phyloP scores from a whole-genome alignment of 2,888 invertebrate species.

The Cremastobaeus sp. region DNA sequence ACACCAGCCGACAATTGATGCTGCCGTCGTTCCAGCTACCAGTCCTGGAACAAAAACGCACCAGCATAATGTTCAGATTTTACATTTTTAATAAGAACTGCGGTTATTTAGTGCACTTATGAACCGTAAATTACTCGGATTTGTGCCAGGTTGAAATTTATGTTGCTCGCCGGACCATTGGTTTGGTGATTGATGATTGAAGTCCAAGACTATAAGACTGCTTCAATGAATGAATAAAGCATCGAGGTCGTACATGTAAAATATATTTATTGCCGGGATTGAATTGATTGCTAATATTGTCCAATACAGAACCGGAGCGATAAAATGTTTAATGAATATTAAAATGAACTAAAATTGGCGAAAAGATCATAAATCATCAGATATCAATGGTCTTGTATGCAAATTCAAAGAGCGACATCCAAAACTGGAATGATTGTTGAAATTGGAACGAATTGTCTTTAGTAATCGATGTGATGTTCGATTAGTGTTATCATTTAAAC shows the following conservation, averaged over 20 bases:
- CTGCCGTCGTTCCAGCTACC: neutral
- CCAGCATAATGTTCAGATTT: no score
- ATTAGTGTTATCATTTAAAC: no score
- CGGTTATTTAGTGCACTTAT: neutral
- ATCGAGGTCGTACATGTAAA: no score
- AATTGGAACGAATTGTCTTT: no score
- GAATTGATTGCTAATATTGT: slow-evolving; percentile 33
- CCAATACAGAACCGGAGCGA: slow-evolving; percentile 5
- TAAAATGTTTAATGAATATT: slow-evolving; percentile 33
- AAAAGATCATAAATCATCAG: no score
- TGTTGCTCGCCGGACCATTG: slow-evolving; percentile 3
- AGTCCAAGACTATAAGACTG: slow-evolving; percentile 7
- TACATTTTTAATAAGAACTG: no score
- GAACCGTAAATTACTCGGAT: neutral
- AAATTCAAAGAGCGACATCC: no score
- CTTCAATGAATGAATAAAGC: slow-evolving; percentile 22
- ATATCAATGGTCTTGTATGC: no score
- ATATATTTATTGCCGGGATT: slow-evolving; percentile 16
- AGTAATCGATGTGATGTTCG: no score
- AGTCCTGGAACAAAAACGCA: neutral
- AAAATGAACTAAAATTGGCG: no score
- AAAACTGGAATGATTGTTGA: no score
- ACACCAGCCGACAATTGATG: neutral
- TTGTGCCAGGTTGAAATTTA: slow-evolving; percentile 5
- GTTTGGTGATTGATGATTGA: slow-evolving; percentile 20